A percentile compares a stretch with the other conserved stretches of the same genome.
Conservation (phyloP, 1,140 invertebrate genomes). For the Sitobion miscanthi region DNA sequence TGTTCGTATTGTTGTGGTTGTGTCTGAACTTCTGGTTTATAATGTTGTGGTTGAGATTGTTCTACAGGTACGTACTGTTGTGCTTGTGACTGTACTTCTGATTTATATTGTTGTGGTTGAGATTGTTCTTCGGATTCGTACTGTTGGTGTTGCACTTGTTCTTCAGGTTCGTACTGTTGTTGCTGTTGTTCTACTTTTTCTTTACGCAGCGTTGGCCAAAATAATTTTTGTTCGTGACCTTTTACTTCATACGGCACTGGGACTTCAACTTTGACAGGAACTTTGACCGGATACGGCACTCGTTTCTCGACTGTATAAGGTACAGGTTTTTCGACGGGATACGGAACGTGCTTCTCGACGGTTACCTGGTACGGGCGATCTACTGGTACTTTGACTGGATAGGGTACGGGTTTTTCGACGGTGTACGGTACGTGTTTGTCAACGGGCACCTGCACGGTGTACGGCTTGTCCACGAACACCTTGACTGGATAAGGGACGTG, state of each 20-base stretch:
- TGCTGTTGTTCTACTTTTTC: neutral
- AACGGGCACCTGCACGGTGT: constrained; percentile 68
- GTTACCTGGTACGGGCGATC: constrained; percentile 60
- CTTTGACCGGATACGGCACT: constrained; percentile 69
- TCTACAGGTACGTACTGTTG: neutral
- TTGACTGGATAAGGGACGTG: constrained; percentile 69
- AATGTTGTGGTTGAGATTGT: neutral
- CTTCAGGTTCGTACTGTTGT: neutral
- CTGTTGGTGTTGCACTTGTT: neutral
- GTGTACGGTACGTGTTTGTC: constrained; percentile 68
- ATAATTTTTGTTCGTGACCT: constrained; percentile 8
- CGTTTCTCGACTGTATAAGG: constrained; percentile 73
- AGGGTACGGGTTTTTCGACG: constrained; percentile 72
- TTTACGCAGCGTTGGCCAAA: neutral
- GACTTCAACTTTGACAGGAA: constrained; percentile 65
- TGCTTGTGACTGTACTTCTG: neutral
- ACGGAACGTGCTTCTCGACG: constrained; percentile 65
- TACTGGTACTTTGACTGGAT: constrained; percentile 61
- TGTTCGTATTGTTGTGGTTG: neutral
- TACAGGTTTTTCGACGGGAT: constrained; percentile 75
- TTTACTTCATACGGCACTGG: constrained; percentile 64
- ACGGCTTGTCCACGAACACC: constrained; percentile 78
- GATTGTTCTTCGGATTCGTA: neutral
- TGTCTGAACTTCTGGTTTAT: neutral
- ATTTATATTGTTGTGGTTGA: neutral